Percentiles rank a stretch among this genome's conserved stretches.
Evolutionary conservation across 2,797 vertebrate species (phyloP).

Genomic region (Tragelaphus eurycerus): DNA sequence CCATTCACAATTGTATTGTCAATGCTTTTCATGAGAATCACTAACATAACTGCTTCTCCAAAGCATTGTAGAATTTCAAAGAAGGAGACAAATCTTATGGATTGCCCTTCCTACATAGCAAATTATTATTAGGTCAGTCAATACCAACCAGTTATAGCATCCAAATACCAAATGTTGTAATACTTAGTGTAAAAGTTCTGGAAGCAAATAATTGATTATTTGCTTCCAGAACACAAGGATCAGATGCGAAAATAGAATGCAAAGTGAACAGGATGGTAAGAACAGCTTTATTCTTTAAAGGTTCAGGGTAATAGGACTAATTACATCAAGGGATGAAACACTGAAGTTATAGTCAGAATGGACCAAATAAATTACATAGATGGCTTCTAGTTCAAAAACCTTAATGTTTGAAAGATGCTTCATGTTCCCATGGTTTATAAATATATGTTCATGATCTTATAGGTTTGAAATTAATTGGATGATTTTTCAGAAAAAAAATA

Average conservation of each 20-base stretch:
- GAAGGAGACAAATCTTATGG: background rate
- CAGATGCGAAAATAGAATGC: background rate
- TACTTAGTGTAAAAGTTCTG: fast-evolving
- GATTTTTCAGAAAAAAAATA: background rate
- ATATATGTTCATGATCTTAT: background rate
- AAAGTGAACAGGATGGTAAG: background rate
- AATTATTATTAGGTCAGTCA: background rate
- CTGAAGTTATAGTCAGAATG: background rate
- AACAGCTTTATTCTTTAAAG: background rate
- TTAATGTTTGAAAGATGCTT: background rate
- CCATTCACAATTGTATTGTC: background rate
- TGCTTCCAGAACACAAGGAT: background rate
- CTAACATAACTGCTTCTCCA: background rate
- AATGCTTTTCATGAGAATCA: background rate
- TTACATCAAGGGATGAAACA: background rate
- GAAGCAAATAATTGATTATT: background rate
- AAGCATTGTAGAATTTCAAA: background rate
- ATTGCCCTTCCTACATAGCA: background rate
- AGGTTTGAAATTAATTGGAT: background rate
- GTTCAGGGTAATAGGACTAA: background rate
- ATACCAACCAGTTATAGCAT: background rate
- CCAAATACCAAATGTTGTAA: background rate
- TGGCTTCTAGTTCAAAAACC: background rate
- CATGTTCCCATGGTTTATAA: background rate
- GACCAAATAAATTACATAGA: background rate